phyloP scores from a whole-genome alignment of 2,113 vertebrate species.

The Eretmodus cyanostictus region DNA sequence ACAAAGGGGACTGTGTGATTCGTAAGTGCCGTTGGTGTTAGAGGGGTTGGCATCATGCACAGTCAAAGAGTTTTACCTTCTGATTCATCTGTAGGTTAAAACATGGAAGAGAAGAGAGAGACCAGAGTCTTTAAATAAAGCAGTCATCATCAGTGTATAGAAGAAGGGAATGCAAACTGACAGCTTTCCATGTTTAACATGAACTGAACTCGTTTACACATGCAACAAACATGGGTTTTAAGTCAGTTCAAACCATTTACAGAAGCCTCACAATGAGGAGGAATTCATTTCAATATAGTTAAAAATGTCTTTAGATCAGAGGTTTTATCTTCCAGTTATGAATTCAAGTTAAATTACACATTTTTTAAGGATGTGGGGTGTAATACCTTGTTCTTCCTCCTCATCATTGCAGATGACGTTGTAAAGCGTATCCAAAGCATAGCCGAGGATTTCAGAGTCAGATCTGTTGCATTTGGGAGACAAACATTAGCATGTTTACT shows the following conservation, averaged over 20 bases:
- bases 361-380: neutral
- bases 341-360: neutral
- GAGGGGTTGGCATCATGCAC: constrained; percentile 53
- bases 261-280: neutral
- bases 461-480: constrained; percentile 65
- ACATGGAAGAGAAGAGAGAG: constrained; percentile 78
- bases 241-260: neutral
- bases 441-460: constrained; percentile 98
- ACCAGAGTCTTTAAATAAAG: constrained; percentile 55
- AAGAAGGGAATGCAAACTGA: constrained; percentile 2
- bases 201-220: neutral
- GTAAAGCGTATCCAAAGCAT: constrained; percentile 95
- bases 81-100: constrained; percentile 87
- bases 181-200: neutral
- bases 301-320: neutral
- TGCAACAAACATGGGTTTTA: neutral
- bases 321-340: neutral
- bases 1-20: neutral
- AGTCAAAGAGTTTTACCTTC: constrained; percentile 89
- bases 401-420: constrained; percentile 95
- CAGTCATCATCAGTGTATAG: constrained; percentile 9
- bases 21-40: constrained; percentile 4
- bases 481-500: neutral
- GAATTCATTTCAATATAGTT: neutral
- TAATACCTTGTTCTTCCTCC: constrained; percentile 91